phyloP scores from a whole-genome alignment of 2,113 vertebrate species.

The Coptodon rendalli region DNA sequence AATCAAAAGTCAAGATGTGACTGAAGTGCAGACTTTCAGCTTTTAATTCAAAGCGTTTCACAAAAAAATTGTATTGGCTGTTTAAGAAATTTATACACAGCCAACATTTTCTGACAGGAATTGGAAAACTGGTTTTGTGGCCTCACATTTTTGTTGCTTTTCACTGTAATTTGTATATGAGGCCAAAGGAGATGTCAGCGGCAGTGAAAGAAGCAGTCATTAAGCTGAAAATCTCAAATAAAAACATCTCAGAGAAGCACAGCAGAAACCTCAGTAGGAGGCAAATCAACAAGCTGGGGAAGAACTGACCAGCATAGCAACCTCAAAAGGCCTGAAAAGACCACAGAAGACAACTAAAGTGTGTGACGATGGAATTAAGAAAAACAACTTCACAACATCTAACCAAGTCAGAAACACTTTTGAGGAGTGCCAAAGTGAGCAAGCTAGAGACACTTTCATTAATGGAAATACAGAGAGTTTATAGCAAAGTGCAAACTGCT shows the following conservation, averaged over 20 bases:
- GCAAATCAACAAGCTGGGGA: background rate
- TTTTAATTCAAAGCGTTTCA: background rate
- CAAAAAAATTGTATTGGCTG: background rate
- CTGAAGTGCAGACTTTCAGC: background rate
- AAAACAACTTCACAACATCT: background rate
- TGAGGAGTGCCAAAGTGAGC: background rate
- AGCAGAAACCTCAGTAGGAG: background rate
- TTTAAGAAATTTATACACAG: background rate
- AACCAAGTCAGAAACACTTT: fast-evolving
- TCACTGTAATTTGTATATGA: background rate
- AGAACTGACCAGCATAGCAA: background rate
- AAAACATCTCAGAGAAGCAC: background rate
- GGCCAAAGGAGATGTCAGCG: fast-evolving
- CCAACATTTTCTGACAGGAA: fast-evolving
- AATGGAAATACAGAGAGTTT: background rate
- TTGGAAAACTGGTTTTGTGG: background rate
- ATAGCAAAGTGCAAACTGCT: background rate
- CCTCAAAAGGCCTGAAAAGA: background rate
- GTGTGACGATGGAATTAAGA: background rate
- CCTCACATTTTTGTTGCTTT: background rate
- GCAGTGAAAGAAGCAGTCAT: background rate
- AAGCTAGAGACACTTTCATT: background rate
- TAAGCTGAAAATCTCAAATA: background rate
- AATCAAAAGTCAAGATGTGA: background rate
- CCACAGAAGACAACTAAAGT: background rate